These are phyloP conservation scores for Lycodopsis pacificus DNA, from an alignment of 2,797 vertebrate genomes.

Conservation along the genomic window DNA sequence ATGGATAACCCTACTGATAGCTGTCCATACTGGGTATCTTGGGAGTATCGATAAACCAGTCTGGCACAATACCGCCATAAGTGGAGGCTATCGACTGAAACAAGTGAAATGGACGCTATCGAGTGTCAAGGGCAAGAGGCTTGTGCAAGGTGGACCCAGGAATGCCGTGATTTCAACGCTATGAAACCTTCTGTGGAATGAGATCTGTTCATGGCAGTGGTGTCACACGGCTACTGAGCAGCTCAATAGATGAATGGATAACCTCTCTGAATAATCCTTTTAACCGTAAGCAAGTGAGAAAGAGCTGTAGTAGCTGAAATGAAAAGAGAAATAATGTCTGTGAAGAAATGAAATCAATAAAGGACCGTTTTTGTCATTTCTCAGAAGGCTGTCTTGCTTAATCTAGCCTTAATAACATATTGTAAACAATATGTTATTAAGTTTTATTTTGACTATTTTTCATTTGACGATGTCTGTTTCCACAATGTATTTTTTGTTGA, in stretches of 20 bases:
- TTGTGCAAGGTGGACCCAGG: slow-evolving; percentile 1
- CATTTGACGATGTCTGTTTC: not conserved
- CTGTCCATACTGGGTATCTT: slow-evolving; percentile 7
- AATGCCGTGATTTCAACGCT: not conserved
- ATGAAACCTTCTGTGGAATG: slow-evolving; percentile 12
- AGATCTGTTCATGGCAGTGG: slow-evolving; percentile 5
- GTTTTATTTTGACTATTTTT: not conserved
- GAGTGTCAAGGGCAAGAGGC: slow-evolving; percentile 23
- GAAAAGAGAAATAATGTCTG: not conserved
- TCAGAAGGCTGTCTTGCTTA: not conserved
- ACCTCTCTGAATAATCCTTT: not conserved
- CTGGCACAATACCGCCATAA: not conserved
- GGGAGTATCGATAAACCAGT: slow-evolving; percentile 15
- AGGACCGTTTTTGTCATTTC: not conserved
- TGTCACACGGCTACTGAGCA: not conserved
- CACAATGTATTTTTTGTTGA: not conserved
- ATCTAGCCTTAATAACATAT: not conserved
- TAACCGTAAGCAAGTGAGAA: not conserved
- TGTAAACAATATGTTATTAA: not conserved
- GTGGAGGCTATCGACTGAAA: slow-evolving; percentile 31
- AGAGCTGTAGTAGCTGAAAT: not conserved
- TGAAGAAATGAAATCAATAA: not conserved
- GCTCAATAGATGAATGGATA: slow-evolving; percentile 16
- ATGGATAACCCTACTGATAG: not conserved
- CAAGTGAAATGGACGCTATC: slow-evolving; percentile 19